These are phyloP conservation scores for Pristionchus arcanus DNA, from an alignment of 2,888 invertebrate genomes.

Conservation along the genomic window DNA sequence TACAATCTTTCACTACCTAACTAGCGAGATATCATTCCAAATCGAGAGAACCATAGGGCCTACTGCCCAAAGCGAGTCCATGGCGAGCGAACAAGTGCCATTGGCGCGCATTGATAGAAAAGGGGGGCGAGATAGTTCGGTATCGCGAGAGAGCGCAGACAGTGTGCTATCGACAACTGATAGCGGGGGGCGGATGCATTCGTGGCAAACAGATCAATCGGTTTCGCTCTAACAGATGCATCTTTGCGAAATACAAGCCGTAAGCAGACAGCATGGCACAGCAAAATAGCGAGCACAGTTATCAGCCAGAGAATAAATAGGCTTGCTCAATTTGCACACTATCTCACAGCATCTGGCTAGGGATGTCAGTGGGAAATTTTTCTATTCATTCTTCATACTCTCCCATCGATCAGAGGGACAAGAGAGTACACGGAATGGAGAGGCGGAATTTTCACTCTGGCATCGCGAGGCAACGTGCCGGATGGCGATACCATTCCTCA, in stretches of 20 bases:
- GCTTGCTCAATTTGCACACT: too few species aligned
- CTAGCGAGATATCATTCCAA: not conserved
- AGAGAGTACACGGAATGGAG: not conserved
- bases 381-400: not conserved
- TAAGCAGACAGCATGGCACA: not conserved
- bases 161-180: slow-evolving; percentile 8
- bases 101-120: not conserved
- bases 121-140: not conserved
- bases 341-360: not conserved
- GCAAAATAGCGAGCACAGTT: not conserved
- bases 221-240: not conserved
- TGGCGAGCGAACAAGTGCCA: not conserved
- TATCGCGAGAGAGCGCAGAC: slow-evolving; percentile 3
- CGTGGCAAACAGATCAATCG: slow-evolving; percentile 30
- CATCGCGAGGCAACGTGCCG: too few species aligned
- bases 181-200: slow-evolving; percentile 12
- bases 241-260: not conserved
- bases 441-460: not conserved
- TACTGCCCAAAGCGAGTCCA: not conserved
- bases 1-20: not conserved
- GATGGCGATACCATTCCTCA: not conserved
- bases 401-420: not conserved
- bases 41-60: not conserved
- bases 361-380: too few species aligned
- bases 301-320: not conserved